Evolutionary conservation across 2,113 vertebrate genomes (phyloP).

Genomic region (Suricata suricatta): DNA sequence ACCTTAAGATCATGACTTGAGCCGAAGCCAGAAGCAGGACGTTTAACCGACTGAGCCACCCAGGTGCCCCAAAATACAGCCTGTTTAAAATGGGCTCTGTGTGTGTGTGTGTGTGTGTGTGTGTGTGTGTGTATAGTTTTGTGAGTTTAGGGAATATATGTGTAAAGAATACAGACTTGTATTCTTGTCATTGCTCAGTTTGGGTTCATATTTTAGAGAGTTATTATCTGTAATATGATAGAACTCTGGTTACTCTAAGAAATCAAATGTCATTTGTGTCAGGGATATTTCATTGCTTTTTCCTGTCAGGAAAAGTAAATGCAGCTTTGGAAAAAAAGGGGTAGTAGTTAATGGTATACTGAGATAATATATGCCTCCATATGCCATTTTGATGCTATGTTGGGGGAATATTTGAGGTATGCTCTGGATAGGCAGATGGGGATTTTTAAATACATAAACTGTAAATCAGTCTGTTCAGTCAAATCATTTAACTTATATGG

Average conservation of each 20-base stretch:
- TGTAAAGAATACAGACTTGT: slow-evolving; percentile 19
- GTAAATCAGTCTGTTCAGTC: slow-evolving; percentile 30
- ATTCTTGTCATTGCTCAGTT: slow-evolving; percentile 52
- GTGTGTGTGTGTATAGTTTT: neutral
- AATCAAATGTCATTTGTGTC: slow-evolving; percentile 31
- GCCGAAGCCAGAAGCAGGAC: too few relatives aligned
- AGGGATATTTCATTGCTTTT: slow-evolving; percentile 48
- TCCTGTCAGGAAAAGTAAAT: slow-evolving; percentile 36
- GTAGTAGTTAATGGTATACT: neutral
- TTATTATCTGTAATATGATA: slow-evolving; percentile 40
- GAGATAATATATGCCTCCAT: slow-evolving; percentile 22
- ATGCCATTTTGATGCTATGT: slow-evolving; percentile 38
- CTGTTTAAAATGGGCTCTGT: slow-evolving; percentile 21
- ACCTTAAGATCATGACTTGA: too few relatives aligned
- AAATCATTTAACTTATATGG: slow-evolving; percentile 15
- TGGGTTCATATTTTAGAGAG: slow-evolving; percentile 35
- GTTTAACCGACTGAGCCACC: too few relatives aligned
- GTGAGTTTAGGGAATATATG: slow-evolving; percentile 43
- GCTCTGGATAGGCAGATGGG: neutral
- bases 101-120: neutral
- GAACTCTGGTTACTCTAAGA: slow-evolving; percentile 23
- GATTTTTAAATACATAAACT: slow-evolving; percentile 51
- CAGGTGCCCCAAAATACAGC: neutral
- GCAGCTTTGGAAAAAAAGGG: neutral
- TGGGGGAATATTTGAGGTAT: slow-evolving; percentile 43